Evolutionary conservation across 2,797 vertebrate genomes (phyloP).

Genomic region (Simalia tracyae): DNA sequence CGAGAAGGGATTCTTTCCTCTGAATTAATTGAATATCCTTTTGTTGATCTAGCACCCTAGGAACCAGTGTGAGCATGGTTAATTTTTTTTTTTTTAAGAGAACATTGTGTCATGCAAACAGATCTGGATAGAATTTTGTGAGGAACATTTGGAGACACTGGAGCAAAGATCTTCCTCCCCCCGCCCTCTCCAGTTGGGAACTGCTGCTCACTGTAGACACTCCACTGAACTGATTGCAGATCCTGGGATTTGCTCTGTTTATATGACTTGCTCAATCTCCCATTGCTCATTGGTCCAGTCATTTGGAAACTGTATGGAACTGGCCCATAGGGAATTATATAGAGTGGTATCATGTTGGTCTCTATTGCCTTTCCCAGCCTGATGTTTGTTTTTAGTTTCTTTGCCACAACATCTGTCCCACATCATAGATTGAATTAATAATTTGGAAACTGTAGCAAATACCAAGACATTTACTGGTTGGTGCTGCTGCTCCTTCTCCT

Average conservation of each 20-base stretch:
- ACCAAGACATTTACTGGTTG: constrained; percentile 47
- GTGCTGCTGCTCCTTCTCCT: background rate
- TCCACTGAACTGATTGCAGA: constrained; percentile 51
- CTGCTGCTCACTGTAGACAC: background rate
- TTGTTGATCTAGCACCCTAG: constrained; percentile 64
- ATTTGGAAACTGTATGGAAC: constrained; percentile 43
- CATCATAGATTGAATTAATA: constrained; percentile 56
- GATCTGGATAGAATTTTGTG: constrained; percentile 51
- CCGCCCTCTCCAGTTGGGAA: constrained; percentile 33
- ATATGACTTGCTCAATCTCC: constrained; percentile 40
- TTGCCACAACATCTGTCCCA: constrained; percentile 61
- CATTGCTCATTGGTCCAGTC: constrained; percentile 39
- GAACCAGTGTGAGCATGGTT: constrained; percentile 40
- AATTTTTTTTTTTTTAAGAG: background rate
- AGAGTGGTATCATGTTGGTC: constrained; percentile 41
- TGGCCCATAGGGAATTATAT: constrained; percentile 56
- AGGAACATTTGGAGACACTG: constrained; percentile 43
- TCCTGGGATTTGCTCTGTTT: constrained; percentile 57
- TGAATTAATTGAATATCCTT: constrained; percentile 59
- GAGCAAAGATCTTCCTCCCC: constrained; percentile 26
- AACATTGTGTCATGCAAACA: constrained; percentile 50
- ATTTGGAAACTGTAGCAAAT: constrained; percentile 61
- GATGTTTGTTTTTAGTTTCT: constrained; percentile 59
- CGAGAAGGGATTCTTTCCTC: constrained; percentile 63
- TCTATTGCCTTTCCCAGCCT: constrained; percentile 55